Conservation (phyloP, 2,113 vertebrate genomes). For the Sinocyclocheilus grahami region DNA sequence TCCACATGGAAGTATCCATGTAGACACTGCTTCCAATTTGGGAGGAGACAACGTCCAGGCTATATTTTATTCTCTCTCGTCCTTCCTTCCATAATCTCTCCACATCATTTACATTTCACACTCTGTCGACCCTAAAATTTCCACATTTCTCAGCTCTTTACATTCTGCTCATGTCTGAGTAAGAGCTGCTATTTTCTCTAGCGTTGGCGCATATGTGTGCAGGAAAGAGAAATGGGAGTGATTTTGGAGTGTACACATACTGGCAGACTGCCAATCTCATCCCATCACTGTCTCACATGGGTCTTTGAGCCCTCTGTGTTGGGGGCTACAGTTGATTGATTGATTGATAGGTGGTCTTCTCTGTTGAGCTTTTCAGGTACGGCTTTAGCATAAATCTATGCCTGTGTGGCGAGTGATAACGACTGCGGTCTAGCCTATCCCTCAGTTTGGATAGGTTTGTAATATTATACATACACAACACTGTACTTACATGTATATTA, state of each 20-base stretch:
- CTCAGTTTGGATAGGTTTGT: background rate
- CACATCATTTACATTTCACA: conserved; percentile 38
- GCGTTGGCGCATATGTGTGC: background rate
- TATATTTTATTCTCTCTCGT: background rate
- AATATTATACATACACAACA: background rate
- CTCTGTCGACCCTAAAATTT: conserved; percentile 27
- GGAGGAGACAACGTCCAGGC: background rate
- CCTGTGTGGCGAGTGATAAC: conserved; percentile 1
- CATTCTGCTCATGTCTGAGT: conserved; percentile 15
- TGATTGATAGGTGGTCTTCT: conserved; percentile 29
- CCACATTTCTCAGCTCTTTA: background rate
- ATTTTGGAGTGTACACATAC: conserved; percentile 9
- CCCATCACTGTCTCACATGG: background rate
- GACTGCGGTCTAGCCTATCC: background rate
- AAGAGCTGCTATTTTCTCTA: background rate
- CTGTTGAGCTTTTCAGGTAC: background rate
- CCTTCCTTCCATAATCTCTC: background rate
- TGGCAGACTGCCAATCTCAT: conserved; percentile 31
- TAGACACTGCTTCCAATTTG: background rate
- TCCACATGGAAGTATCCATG: background rate
- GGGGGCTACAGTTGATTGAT: background rate
- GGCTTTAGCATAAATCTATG: background rate
- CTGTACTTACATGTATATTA: background rate
- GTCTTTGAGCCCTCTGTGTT: background rate
- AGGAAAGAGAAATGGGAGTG: background rate